phyloP scores from a whole-genome alignment of 2,888 invertebrate genomes.

The Diploptera punctata region DNA sequence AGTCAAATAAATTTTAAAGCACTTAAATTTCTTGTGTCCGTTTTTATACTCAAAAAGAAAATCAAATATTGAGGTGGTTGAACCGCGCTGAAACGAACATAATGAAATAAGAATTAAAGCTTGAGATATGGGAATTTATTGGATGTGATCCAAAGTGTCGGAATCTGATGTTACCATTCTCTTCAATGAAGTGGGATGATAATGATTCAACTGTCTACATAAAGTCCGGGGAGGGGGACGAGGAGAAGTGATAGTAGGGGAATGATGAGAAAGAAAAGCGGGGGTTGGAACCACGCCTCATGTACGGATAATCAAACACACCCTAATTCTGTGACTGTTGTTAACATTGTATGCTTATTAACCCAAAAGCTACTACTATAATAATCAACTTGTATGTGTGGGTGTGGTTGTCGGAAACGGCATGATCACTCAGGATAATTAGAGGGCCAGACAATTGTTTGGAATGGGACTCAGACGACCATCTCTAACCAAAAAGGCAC shows the following conservation, averaged over 20 bases:
- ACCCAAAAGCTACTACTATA: neutral
- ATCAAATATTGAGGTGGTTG: too few relatives aligned
- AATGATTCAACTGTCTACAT: neutral
- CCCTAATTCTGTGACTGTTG: slow-evolving; percentile 1
- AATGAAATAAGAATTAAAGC: too few relatives aligned
- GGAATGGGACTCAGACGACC: slow-evolving; percentile 1
- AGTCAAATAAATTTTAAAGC: too few relatives aligned
- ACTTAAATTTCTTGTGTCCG: too few relatives aligned
- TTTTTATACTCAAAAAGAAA: too few relatives aligned
- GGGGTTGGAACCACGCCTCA: neutral
- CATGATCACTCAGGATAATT: neutral
- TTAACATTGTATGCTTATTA: slow-evolving; percentile 10
- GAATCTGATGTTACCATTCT: neutral
- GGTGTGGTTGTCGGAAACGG: neutral
- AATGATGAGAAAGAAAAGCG: too few relatives aligned
- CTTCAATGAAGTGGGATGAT: neutral
- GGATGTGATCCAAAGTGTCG: neutral
- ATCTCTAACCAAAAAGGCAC: neutral
- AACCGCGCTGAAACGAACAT: too few relatives aligned
- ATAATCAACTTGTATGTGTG: neutral
- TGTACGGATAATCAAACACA: neutral
- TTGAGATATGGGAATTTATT: neutral
- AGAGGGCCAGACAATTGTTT: neutral
- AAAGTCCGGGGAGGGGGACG: neutral
- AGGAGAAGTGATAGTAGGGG: too few relatives aligned